Evolutionary conservation across 1,140 invertebrate species (phyloP), one percentile per base, ranked within the genome.

Genomic region (Mylabris phalerata): DNA sequence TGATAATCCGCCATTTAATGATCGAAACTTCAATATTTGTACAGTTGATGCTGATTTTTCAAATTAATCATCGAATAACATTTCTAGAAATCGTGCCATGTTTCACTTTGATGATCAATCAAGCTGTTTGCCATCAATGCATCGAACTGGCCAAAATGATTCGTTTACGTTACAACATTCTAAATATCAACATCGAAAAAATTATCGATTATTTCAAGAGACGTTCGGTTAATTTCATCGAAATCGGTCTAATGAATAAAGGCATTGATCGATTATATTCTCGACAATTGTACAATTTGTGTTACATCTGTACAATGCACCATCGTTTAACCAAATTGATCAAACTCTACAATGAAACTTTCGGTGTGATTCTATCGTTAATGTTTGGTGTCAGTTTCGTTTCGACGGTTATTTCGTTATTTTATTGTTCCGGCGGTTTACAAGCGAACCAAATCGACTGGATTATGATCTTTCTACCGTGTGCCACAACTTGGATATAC

Each of bases 311-410:
- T 25, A 52, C 45, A 9, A 41, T 66, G 10, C 61, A 66, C 51
- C 61, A 63, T 48, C 50, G 57, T 25, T 27, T 66, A 13, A 56
- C 50, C 9, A 63, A 63, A 54, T 40, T 60, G 3, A 44, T 59
- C 11, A 60, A 66, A 39, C 10, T 57, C 10, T 52, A 61, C 24
- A 66, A 66, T 50, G 51, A 61, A n/a, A 50, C 38, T 13, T 63
- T 63, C 25, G 64, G 64, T 10, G 41, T 61, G 9, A 48, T 50
- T 41, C 25, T 66, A 9, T n/a, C 63, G 3, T 26, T 62, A 27
- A 57, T 46, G 32, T 66, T 66, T 50, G 55, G 56, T 9, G 52
- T 60, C 0, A 57, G 49, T 44, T 66, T 66, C 44, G 47, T 59
- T 24, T 48, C 54, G 5, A 60, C 50, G 19, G 52, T 55, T 5